phyloP scores from a whole-genome alignment of 2,797 vertebrate species.

The Rhabdophis nuchalis region DNA sequence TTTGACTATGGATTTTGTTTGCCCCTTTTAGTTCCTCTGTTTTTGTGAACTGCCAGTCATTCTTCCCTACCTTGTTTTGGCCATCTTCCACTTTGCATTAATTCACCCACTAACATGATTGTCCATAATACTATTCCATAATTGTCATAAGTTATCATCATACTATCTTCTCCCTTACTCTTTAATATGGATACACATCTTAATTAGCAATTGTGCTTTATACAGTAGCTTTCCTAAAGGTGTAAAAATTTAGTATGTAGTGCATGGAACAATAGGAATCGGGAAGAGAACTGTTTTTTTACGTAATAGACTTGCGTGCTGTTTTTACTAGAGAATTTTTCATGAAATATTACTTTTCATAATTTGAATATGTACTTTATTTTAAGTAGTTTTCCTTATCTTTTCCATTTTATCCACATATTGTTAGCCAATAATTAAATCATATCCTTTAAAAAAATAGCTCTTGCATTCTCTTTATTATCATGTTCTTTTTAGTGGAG shows the following conservation, averaged over 20 bases:
- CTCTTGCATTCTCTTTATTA: conserved; percentile 40
- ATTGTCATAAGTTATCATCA: not conserved
- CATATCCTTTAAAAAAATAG: conserved; percentile 30
- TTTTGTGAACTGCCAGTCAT: not conserved
- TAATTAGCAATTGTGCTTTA: conserved; percentile 34
- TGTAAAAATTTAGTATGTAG: conserved; percentile 16
- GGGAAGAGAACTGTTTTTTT: not conserved
- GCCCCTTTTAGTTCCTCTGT: not conserved
- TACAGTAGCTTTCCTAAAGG: not conserved
- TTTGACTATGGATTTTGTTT: not conserved
- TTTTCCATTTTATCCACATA: conserved; percentile 52
- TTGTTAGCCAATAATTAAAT: conserved; percentile 49
- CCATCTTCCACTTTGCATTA: not conserved
- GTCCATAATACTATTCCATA: not conserved
- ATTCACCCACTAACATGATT: not conserved
- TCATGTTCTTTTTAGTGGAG: conserved; percentile 47
- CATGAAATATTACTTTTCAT: conserved; percentile 33
- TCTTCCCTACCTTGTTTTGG: not conserved
- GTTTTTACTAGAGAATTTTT: conserved; percentile 32
- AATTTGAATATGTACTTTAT: conserved; percentile 38
- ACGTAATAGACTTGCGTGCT: conserved; percentile 25
- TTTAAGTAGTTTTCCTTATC: conserved; percentile 44
- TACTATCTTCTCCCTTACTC: not conserved
- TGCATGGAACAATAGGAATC: not conserved
- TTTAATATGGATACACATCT: conserved; percentile 32